Evolutionary conservation across 2,797 vertebrate species (phyloP).

Genomic region (Ceryle rudis): DNA sequence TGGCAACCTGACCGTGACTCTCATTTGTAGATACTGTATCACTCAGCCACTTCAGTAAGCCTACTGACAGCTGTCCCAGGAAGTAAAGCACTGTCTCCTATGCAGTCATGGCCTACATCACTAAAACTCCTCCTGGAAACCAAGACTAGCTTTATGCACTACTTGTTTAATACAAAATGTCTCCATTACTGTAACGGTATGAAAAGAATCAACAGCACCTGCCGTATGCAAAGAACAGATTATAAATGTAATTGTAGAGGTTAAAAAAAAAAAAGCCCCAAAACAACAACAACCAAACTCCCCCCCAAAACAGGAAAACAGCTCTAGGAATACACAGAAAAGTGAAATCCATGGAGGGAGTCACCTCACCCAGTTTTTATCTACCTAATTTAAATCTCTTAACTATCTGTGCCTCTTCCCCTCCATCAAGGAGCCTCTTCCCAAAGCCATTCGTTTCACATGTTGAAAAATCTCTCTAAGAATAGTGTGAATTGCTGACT

Average conservation of each 20-base stretch:
- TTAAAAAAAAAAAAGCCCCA: background rate
- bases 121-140: background rate
- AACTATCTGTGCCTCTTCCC: background rate
- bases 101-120: background rate
- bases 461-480: background rate
- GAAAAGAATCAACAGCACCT: background rate
- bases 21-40: background rate
- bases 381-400: background rate
- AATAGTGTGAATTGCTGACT: background rate
- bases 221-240: background rate
- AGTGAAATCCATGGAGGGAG: background rate
- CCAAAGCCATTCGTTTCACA: background rate
- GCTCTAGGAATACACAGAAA: background rate
- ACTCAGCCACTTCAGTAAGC: background rate
- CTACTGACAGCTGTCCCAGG: background rate
- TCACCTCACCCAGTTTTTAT: background rate
- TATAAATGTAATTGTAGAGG: background rate
- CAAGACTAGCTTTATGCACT: background rate
- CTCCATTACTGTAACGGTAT: background rate
- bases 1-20: background rate
- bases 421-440: background rate
- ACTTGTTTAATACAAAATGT: background rate
- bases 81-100: background rate
- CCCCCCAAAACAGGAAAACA: background rate
- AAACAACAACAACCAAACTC: background rate